Evolutionary conservation across 2,888 invertebrate genomes (phyloP).

Genomic region (Liopterus haemorrhoidalis): DNA sequence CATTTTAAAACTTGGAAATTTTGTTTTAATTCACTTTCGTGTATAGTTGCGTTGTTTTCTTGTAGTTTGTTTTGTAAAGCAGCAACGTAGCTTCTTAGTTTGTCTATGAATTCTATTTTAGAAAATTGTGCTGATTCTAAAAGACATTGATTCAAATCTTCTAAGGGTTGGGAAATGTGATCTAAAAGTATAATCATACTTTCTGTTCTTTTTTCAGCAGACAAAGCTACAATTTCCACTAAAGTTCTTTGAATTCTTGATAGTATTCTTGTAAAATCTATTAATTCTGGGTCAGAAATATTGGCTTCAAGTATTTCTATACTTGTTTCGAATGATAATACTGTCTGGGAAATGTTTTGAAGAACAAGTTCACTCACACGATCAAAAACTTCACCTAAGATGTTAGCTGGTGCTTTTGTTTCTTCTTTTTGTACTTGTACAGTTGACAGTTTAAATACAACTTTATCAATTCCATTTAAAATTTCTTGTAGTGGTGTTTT

Average conservation of each 20-base stretch:
- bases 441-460: constrained; percentile 35
- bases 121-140: constrained; percentile 45
- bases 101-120: constrained; percentile 6
- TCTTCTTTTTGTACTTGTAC: constrained; percentile 29
- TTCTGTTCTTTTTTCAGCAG: constrained; percentile 38
- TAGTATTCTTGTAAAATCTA: constrained; percentile 41
- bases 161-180: constrained; percentile 49
- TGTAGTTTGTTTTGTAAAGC: constrained; percentile 26
- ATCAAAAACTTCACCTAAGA: constrained; percentile 43
- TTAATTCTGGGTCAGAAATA: constrained; percentile 37
- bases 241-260: constrained; percentile 43
- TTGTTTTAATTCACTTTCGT: constrained; percentile 39
- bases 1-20: constrained; percentile 39
- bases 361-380: constrained; percentile 43
- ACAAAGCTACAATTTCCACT: constrained; percentile 36
- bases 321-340: constrained; percentile 41
- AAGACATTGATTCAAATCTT: constrained; percentile 47
- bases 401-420: constrained; percentile 35
- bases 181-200: constrained; percentile 46
- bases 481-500: constrained; percentile 40
- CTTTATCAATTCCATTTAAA: constrained; percentile 37
- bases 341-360: constrained; percentile 40
- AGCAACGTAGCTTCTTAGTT: constrained; percentile 7
- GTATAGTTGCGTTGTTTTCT: constrained; percentile 35
- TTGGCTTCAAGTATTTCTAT: constrained; percentile 40